Base-by-base conservation (phyloP, 2,888 invertebrate genomes). In the Macrophya alboannulata region DNA sequence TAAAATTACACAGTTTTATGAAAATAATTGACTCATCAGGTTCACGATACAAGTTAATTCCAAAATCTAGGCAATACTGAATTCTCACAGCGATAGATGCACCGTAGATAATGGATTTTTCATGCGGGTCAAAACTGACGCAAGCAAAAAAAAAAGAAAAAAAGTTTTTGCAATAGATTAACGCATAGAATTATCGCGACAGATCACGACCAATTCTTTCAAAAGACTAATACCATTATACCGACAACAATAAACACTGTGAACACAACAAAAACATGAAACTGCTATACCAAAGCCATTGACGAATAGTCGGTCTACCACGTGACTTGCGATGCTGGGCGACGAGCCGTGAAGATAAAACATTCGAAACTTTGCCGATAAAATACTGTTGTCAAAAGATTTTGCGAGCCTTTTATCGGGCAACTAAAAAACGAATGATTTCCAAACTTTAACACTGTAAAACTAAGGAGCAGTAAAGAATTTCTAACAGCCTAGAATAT, bases 311-410 rank as follows among this genome's bases (percentile, higher is more conserved):
- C 17, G 62, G 37, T 17, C 55, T 43, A 43, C 43, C 43, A 43
- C 43, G 43, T 59, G 81, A 81, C 81, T 81, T 81, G 21, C 81
- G 81, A 81, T 62, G 40, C 31, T 40, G 62, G 5, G 81, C 43
- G 81, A 81, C 59, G 62, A 59, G 81, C 62, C 62, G 59, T 81
- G 81, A 81, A 81, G 81, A 81, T 62, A 62, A 77, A 77, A 81
- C 43, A 62, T 81, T 43, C 43, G 21, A 21, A 81, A 81, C 81
- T 81, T 81, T 81, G 21, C 40, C 59, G 62, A 81, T 81, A 81
- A 81, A 81, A 81, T 62, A 62, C 31, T 81, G 77, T 55, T 77
- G 77, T 55, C 77, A 37, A 77, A 77, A 55, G 55, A 77, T 55
- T 77, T 51, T 17, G 31, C 48, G n/a, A 37, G 55, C 51, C 51